Evolutionary conservation across 1,140 invertebrate genomes (phyloP), one percentile per base, ranked within the genome.

Genomic region (Dufourea novaeangliae): DNA sequence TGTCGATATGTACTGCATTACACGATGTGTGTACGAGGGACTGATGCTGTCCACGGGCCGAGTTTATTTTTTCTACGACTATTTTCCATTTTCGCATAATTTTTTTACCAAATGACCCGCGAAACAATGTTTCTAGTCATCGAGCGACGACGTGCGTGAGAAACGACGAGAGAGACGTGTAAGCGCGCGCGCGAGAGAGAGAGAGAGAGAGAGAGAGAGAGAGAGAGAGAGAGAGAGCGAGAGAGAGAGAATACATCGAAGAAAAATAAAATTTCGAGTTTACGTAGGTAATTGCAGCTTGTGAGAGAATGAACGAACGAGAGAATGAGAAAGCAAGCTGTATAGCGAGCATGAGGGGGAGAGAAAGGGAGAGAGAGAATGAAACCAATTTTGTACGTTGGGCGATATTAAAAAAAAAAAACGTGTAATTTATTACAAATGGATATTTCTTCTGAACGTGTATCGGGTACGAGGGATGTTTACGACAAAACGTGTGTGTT

Each of bases 81-180:
- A 82, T 82, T 85, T 88, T 91, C 82, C 86, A 83, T 86, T 89
- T 83, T 88, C 88, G 84, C 78, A 86, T 89, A 91, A 91, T 90
- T 91, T 91, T 92, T 92, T 91, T 91, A 91, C 85, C 85, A 90
- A 90, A 88, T 88, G 80, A 91, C 83, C 80, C 85, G 80, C 82
- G 88, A 90, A 88, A 88, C 82, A 83, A 90, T 87, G 87, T 87
- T 90, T 92, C 90, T 92, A 92, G 91, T 91, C 91, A 91, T 89
- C 83, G 82, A 88, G 80, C 83, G 87, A 87, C 79, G 86, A 87
- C 84, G 81, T 83, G 79, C 46, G 46, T 50, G 85, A 76, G 74
- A 84, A 86, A 78, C 86, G 85, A 83, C 84, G 70, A 74, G 78
- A 70, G 56, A 78, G 61, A 59, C 50, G 76, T 73, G 32, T 46